Conservation (phyloP, 2,797 vertebrate genomes). For the Etheostoma nigrum region DNA sequence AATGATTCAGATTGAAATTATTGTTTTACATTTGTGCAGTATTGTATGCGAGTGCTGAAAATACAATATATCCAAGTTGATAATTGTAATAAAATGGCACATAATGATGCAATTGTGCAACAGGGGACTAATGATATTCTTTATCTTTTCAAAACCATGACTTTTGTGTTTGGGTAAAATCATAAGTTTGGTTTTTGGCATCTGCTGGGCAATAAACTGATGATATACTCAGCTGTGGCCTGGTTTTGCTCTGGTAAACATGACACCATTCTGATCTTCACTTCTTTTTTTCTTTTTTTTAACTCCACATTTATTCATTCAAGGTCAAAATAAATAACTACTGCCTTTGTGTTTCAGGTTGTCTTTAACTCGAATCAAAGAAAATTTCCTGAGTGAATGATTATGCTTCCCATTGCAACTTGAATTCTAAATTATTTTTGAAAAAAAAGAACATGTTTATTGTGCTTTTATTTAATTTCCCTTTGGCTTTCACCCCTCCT, state of each 20-base stretch:
- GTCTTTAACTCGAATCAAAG: constrained; percentile 44
- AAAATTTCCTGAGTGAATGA: constrained; percentile 60
- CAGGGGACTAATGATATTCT: constrained; percentile 46
- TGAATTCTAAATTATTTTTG: constrained; percentile 61
- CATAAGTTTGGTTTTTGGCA: constrained; percentile 41
- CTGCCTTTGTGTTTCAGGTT: constrained; percentile 53
- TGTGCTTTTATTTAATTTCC: constrained; percentile 52
- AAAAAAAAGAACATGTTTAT: constrained; percentile 20
- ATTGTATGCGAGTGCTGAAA: constrained; percentile 70
- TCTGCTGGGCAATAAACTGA: constrained; percentile 60
- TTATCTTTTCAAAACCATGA: constrained; percentile 43
- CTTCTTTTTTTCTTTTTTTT: constrained; percentile 9
- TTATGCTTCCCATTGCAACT: constrained; percentile 58
- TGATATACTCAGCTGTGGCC: constrained; percentile 35
- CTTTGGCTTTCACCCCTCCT: constrained; percentile 38
- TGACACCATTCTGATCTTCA: constrained; percentile 27
- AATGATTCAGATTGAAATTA: constrained; percentile 46
- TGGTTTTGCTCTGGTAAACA: constrained; percentile 52
- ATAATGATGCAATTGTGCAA: constrained; percentile 52
- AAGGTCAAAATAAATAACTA: constrained; percentile 34
- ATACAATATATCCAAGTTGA: constrained; percentile 45
- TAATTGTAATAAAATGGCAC: constrained; percentile 57
- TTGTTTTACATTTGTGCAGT: constrained; percentile 73
- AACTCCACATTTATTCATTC: constrained; percentile 7
- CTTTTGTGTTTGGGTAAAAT: constrained; percentile 30